Conservation (phyloP, 1,140 invertebrate species). For the Sinonovacula constricta region DNA sequence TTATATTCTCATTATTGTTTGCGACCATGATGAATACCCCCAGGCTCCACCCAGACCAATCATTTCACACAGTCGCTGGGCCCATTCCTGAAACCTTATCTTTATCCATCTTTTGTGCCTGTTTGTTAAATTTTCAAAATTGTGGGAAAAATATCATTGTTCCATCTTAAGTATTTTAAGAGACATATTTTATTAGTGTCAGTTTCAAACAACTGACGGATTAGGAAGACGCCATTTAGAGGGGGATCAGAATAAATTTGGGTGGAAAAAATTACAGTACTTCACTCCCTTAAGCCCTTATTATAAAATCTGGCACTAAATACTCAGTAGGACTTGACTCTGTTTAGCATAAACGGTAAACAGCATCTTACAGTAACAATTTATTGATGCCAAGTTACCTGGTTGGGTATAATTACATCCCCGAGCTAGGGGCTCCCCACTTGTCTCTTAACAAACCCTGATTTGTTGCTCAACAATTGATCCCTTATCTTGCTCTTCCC, state of each 20-base stretch:
- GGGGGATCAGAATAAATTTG: constrained; percentile 35
- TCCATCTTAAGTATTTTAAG: constrained; percentile 29
- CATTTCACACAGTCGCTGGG: constrained; percentile 31
- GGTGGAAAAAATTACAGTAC: constrained; percentile 42
- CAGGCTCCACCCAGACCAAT: constrained; percentile 37
- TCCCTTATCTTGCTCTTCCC: constrained; percentile 14
- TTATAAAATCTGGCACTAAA: constrained; percentile 35
- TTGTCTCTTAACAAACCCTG: too few species aligned
- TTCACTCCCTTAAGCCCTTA: constrained; percentile 31
- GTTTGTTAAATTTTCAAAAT: constrained; percentile 40
- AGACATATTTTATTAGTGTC: constrained; percentile 53
- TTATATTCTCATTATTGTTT: constrained; percentile 48
- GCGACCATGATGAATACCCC: constrained; percentile 42
- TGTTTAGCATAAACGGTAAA: background rate
- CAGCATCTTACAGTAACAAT: background rate
- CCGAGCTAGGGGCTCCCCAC: too few species aligned
- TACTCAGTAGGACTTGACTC: constrained; percentile 20
- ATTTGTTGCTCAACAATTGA: constrained; percentile 16
- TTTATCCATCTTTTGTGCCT: constrained; percentile 39
- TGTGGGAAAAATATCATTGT: constrained; percentile 46
- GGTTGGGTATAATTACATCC: too few species aligned
- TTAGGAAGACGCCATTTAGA: constrained; percentile 12
- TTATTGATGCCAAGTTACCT: too few species aligned
- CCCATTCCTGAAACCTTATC: background rate
- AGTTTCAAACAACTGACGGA: constrained; percentile 7